Conservation (phyloP, 2,113 vertebrate genomes). For the Barbus barbus region DNA sequence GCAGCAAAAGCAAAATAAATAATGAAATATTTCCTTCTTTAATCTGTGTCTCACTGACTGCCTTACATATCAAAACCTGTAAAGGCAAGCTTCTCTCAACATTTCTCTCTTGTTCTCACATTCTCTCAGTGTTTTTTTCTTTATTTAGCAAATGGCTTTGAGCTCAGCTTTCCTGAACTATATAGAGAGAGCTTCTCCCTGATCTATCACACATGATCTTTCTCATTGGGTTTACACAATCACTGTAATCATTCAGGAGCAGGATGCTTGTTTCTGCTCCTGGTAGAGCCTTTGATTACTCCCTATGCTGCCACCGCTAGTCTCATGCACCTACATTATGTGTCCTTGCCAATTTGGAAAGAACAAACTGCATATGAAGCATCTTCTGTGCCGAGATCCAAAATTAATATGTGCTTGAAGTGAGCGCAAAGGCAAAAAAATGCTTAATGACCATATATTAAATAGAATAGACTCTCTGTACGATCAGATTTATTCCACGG, state of each 20-base stretch:
- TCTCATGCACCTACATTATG: slow-evolving; percentile 1
- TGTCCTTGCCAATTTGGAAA: slow-evolving; percentile 5
- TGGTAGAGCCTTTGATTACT: slow-evolving; percentile 21
- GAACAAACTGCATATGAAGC: slow-evolving; percentile 27
- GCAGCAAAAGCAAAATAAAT: slow-evolving; percentile 49
- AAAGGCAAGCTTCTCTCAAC: slow-evolving; percentile 26
- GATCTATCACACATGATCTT: slow-evolving; percentile 14
- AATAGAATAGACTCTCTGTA: neutral
- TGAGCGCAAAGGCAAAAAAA: neutral
- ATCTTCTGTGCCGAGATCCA: neutral
- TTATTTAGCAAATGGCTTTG: slow-evolving; percentile 20
- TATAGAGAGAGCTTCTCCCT: slow-evolving; percentile 7
- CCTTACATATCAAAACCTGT: slow-evolving; percentile 29
- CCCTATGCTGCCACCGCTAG: neutral
- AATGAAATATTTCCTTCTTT: slow-evolving; percentile 51
- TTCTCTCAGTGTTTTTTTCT: slow-evolving; percentile 15
- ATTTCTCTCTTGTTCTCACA: slow-evolving; percentile 6
- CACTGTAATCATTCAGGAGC: slow-evolving; percentile 18
- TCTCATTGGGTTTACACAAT: slow-evolving; percentile 29
- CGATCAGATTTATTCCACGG: neutral
- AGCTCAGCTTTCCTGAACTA: slow-evolving; percentile 24
- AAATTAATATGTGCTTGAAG: neutral
- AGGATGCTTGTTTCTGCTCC: slow-evolving; percentile 14
- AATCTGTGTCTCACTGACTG: slow-evolving; percentile 44
- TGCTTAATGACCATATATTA: slow-evolving; percentile 3